Percentiles rank a stretch among this genome's conserved stretches.
Conservation (phyloP, 1,140 invertebrate species). For the Hyles vespertilio region DNA sequence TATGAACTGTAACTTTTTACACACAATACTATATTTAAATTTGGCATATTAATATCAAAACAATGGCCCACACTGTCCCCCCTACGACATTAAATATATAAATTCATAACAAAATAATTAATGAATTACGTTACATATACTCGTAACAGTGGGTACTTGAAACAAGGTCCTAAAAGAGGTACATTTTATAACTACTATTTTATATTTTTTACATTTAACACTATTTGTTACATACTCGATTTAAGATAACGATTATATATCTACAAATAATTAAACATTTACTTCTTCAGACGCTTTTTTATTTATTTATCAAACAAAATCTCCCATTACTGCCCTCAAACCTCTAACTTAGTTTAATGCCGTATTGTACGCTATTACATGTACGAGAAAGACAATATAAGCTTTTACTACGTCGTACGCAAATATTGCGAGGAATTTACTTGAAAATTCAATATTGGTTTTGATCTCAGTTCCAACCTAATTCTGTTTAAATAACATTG, state of each 20-base stretch:
- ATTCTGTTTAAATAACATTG: slow-evolving; percentile 2
- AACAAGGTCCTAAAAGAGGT: slow-evolving; percentile 49
- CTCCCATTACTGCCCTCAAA: not conserved
- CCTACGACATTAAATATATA: too few relatives aligned
- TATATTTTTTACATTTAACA: slow-evolving; percentile 60
- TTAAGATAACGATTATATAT: slow-evolving; percentile 56
- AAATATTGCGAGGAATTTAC: slow-evolving; percentile 6
- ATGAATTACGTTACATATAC: slow-evolving; percentile 38
- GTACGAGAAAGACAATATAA: slow-evolving; percentile 1
- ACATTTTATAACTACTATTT: slow-evolving; percentile 43
- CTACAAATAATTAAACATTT: slow-evolving; percentile 46
- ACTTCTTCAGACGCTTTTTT: slow-evolving; percentile 11
- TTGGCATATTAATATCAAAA: slow-evolving; percentile 43
- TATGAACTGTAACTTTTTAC: too few relatives aligned
- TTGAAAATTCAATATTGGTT: slow-evolving; percentile 3
- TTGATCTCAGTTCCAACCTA: not conserved
- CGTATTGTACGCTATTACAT: slow-evolving; percentile 5
- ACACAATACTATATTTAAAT: slow-evolving; percentile 29
- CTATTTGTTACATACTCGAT: slow-evolving; percentile 52
- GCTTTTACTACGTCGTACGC: slow-evolving; percentile 7
- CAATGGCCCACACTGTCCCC: slow-evolving; percentile 27
- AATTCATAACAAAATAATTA: slow-evolving; percentile 1
- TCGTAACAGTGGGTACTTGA: slow-evolving; percentile 38
- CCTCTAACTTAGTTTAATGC: too few relatives aligned
- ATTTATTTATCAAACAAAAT: slow-evolving; percentile 2